Evolutionary conservation across 2,797 vertebrate genomes (phyloP).

Genomic region (Hybognathus amarus): DNA sequence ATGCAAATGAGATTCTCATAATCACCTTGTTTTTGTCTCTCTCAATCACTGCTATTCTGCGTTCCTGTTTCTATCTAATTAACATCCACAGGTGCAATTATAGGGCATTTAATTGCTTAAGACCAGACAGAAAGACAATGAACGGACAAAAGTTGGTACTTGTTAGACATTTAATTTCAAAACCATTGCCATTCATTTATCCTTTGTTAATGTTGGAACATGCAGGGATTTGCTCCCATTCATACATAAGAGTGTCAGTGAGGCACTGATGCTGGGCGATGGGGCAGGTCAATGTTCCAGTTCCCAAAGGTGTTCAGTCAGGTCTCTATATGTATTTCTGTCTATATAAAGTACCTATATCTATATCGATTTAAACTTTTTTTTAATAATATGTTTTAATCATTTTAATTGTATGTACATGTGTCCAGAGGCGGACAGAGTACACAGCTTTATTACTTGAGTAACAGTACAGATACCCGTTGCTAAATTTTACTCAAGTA

Average conservation of each 20-base stretch:
- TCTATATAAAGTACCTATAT: background rate
- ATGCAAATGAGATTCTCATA: slow-evolving; percentile 20
- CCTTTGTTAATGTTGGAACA: background rate
- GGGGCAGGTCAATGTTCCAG: background rate
- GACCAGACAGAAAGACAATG: slow-evolving; percentile 13
- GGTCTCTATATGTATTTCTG: background rate
- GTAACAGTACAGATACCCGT: too few relatives aligned
- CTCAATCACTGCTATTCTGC: slow-evolving; percentile 29
- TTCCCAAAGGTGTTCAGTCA: background rate
- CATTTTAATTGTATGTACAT: background rate
- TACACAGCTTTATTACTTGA: too few relatives aligned
- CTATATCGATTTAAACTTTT: background rate
- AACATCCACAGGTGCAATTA: slow-evolving; percentile 15
- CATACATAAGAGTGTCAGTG: background rate
- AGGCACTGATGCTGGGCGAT: background rate
- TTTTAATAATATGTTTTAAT: background rate
- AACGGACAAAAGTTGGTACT: background rate
- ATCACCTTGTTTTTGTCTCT: slow-evolving; percentile 23
- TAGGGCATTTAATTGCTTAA: slow-evolving; percentile 24
- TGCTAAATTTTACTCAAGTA: too few relatives aligned
- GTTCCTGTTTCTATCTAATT: slow-evolving; percentile 26
- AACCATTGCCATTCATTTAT: background rate
- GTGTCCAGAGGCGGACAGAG: too few relatives aligned
- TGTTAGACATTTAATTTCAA: background rate
- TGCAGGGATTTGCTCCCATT: background rate